Percentiles rank a stretch among this genome's conserved stretches.
Evolutionary conservation across 2,113 vertebrate genomes (phyloP).

Genomic region (Gambusia holbrooki): DNA sequence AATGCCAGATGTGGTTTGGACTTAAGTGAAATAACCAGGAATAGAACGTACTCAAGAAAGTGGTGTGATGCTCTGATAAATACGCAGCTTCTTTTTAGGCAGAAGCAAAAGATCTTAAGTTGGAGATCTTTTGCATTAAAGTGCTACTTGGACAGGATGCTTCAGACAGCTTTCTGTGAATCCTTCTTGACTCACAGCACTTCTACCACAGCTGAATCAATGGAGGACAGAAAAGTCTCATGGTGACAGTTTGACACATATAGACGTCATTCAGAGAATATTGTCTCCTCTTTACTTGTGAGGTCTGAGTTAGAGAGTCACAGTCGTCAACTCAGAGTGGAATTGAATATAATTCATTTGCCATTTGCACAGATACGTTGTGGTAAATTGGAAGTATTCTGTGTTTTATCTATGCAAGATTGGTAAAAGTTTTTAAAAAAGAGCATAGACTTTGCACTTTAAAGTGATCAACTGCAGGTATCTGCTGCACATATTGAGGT

Average conservation of each 20-base stretch:
- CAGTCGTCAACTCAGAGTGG: too few species aligned
- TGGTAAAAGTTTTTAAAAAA: too few species aligned
- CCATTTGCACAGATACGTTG: too few species aligned
- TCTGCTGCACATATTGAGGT: too few species aligned
- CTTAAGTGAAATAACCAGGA: constrained; percentile 45
- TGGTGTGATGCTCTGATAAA: constrained; percentile 39
- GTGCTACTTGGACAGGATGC: too few species aligned
- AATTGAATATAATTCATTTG: too few species aligned
- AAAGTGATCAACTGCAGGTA: too few species aligned
- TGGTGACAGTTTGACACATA: constrained; percentile 17
- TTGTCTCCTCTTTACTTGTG: constrained; percentile 7
- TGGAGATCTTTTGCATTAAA: constrained; percentile 9
- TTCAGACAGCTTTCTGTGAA: not conserved
- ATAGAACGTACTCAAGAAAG: constrained; percentile 46
- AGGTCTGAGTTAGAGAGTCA: too few species aligned
- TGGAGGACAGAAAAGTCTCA: constrained; percentile 30
- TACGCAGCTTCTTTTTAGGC: constrained; percentile 20
- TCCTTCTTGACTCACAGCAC: constrained; percentile 21
- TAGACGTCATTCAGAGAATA: constrained; percentile 47
- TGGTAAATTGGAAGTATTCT: too few species aligned
- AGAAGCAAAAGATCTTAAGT: not conserved
- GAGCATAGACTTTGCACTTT: too few species aligned
- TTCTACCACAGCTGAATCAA: constrained; percentile 40
- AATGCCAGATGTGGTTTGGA: constrained; percentile 20
- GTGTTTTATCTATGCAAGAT: too few species aligned